Evolutionary conservation across 1,140 invertebrate species (phyloP).

Genomic region (Psix sp.): DNA sequence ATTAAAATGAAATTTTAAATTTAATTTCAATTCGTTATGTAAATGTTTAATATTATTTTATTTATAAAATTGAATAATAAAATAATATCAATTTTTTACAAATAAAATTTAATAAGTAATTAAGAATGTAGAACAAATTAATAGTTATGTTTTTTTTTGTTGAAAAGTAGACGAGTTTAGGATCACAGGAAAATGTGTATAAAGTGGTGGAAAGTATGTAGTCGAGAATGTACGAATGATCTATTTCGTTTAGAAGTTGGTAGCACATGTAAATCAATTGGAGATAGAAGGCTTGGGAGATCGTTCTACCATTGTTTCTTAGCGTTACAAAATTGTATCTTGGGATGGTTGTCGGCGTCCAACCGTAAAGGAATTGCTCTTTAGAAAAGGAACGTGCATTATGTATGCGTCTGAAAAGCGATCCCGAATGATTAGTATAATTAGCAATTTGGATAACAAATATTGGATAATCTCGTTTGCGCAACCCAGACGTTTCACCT

Average conservation of each 20-base stretch:
- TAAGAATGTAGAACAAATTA: too few relatives aligned
- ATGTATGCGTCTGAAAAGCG: constrained; percentile 38
- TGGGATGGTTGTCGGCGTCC: constrained; percentile 44
- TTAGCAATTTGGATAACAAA: constrained; percentile 41
- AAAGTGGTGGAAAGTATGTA: constrained; percentile 2
- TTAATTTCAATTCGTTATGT: too few relatives aligned
- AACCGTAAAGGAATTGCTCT: constrained; percentile 49
- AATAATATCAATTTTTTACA: too few relatives aligned
- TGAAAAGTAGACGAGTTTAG: too few relatives aligned
- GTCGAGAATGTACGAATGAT: constrained; percentile 10
- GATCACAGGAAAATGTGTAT: constrained; percentile 2
- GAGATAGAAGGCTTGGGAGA: constrained; percentile 26
- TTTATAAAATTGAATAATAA: too few relatives aligned
- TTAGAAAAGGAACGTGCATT: constrained; percentile 48
- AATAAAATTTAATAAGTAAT: too few relatives aligned
- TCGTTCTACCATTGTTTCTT: constrained; percentile 49
- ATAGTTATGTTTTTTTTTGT: too few relatives aligned
- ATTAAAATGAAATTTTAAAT: too few relatives aligned
- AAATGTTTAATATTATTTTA: too few relatives aligned
- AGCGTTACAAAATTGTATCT: constrained; percentile 51
- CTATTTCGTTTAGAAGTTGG: constrained; percentile 8
- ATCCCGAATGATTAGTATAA: constrained; percentile 40
- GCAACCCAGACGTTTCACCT: too few relatives aligned
- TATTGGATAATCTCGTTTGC: constrained; percentile 22
- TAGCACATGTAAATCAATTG: constrained; percentile 33